Conservation (phyloP, 2,888 invertebrate genomes). For the Leucoptera coffeella region DNA sequence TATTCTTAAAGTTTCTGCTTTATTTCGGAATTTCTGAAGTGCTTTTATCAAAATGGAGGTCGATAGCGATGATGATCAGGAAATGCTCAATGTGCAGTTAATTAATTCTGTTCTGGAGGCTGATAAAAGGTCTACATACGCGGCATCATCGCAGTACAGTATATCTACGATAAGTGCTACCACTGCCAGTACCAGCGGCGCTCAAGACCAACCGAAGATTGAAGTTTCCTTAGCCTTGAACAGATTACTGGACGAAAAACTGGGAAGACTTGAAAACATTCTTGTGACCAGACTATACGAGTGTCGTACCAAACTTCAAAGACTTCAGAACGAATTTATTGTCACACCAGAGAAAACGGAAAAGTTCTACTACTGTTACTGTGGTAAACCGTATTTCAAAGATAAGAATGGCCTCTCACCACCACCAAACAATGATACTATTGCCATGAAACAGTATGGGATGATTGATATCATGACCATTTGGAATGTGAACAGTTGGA, state of each 20-base stretch:
- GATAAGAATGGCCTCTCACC: conserved; percentile 44
- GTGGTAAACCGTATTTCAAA: conserved; percentile 64
- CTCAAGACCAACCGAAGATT: conserved; percentile 12
- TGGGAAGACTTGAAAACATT: conserved; percentile 19
- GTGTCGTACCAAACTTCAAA: conserved; percentile 16
- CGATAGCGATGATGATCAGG: conserved; percentile 1
- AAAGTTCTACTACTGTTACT: conserved; percentile 18
- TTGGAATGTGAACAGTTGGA: conserved; percentile 44
- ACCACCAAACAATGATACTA: conserved; percentile 57
- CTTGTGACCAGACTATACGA: conserved; percentile 18
- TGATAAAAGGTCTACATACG: not conserved
- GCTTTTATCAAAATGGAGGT: conserved; percentile 1
- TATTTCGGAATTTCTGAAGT: no score
- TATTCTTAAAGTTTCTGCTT: no score
- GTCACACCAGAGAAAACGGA: conserved; percentile 9
- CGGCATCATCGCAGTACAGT: not conserved
- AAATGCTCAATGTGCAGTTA: not conserved
- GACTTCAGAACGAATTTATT: conserved; percentile 7
- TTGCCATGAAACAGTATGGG: conserved; percentile 19
- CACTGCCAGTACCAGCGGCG: conserved; percentile 4
- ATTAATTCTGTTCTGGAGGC: conserved; percentile 1
- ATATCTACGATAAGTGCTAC: conserved; percentile 6
- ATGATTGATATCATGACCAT: conserved; percentile 41
- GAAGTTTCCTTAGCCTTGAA: conserved; percentile 24
- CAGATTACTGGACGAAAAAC: conserved; percentile 21